Evolutionary conservation across 2,888 invertebrate genomes (phyloP), one percentile per base, ranked within the genome.

Genomic region (Heliconius ethilla): DNA sequence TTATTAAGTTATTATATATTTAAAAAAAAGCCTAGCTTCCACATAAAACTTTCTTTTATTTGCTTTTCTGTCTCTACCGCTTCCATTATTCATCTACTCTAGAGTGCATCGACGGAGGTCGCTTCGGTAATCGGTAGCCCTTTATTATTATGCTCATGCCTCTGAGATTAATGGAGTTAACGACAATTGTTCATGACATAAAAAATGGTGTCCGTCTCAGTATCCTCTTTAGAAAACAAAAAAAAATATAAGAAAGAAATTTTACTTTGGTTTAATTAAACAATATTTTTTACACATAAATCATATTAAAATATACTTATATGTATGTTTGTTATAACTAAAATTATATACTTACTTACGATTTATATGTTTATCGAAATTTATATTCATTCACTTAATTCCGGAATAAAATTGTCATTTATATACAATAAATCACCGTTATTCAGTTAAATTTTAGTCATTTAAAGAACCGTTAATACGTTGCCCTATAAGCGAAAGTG

Each of bases 401-500:
- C 4, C 3, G 7, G 18, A 25, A 67, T 37, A 25, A n/a, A 67
- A 6, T 67, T 40, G 9, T 59, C n/a, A 59, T n/a, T 59, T 59
- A n/a, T 59, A 59, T 59, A 59, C 59, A 59, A 59, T n/a, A 59
- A 59, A n/a, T n/a, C 3, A n/a, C 63, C 27, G 63, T 27, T 63
- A 5, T 63, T 13, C 37, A n/a, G 37, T 67, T 67, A 37, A n/a
- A 37, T 51, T 51, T 66, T 22, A 55, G 76, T 65, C 22, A 73
- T 75, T 67, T 45, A 73, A 79, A 79, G 66, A 69, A 82, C 83
- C 82, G 83, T 82, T 82, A 82, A 77, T 75, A 80, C 79, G 78
- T 77, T 76, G 79, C 77, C 77, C 40, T 69, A 76, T 80, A 80
- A 89, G 88, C 88, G 87, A 88, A 88, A 86, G 86, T 87, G 87